Evolutionary conservation across 2,113 vertebrate genomes (phyloP).

Genomic region (Ciconia stormi): DNA sequence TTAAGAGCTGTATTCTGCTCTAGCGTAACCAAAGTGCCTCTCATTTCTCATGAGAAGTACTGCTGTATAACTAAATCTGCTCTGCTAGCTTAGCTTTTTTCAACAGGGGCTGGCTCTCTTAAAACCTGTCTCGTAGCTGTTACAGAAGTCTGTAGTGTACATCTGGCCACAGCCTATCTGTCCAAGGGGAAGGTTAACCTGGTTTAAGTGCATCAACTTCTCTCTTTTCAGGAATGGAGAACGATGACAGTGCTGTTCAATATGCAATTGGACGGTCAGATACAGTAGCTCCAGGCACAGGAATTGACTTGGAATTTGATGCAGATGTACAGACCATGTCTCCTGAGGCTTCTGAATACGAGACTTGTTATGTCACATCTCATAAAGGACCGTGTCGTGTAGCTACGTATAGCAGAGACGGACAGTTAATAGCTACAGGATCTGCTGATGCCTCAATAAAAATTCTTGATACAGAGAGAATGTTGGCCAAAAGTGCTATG

Average conservation of each 20-base stretch:
- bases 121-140: not conserved
- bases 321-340: conserved; percentile 98
- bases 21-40: not conserved
- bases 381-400: conserved; percentile 96
- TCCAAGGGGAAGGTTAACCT: not conserved
- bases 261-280: conserved; percentile 97
- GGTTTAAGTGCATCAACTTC: not conserved
- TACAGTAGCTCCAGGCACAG: conserved; percentile 93
- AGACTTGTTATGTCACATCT: conserved; percentile 97
- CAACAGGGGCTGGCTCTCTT: not conserved
- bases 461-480: conserved; percentile 96
- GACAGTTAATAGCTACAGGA: conserved; percentile 94
- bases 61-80: not conserved
- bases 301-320: conserved; percentile 96
- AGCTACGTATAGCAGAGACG: conserved; percentile 93
- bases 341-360: conserved; percentile 95
- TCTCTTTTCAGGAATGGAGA: conserved; percentile 89
- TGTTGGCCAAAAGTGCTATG: conserved; percentile 98
- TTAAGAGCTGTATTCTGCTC: not conserved
- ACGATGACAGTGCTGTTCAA: conserved; percentile 93
- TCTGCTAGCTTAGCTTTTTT: not conserved
- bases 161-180: not conserved
- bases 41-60: fast-evolving
- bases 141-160: not conserved
- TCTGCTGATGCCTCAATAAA: conserved; percentile 98